phyloP scores from a whole-genome alignment of 2,113 vertebrate species.

The Cnemophilus loriae region DNA sequence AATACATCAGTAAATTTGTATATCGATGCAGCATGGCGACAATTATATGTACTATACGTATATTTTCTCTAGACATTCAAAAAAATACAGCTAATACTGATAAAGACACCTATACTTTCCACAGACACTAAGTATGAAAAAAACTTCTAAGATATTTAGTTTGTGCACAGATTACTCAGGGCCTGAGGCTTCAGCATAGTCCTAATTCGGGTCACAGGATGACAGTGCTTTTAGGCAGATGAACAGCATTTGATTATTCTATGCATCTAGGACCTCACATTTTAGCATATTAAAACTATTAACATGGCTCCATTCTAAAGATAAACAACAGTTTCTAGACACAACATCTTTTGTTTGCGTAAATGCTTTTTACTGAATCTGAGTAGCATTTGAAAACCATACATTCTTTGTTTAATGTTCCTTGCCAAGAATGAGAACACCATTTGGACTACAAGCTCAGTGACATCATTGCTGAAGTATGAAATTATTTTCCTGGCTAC shows the following conservation, averaged over 20 bases:
- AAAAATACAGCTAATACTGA: not conserved
- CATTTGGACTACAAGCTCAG: slow-evolving; percentile 34
- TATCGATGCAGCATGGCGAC: not conserved
- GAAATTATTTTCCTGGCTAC: slow-evolving; percentile 9
- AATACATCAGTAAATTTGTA: not conserved
- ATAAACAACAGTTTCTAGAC: slow-evolving; percentile 57
- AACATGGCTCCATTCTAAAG: slow-evolving; percentile 45
- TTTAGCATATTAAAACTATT: slow-evolving; percentile 46
- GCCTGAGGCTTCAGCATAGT: not conserved
- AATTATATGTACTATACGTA: not conserved
- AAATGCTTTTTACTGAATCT: slow-evolving; percentile 28
- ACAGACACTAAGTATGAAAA: not conserved
- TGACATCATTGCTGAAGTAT: slow-evolving; percentile 46
- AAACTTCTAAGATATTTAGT: not conserved
- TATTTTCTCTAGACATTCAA: not conserved
- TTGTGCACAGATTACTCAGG: not conserved
- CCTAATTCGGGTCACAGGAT: not conserved
- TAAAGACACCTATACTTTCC: not conserved
- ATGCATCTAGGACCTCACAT: not conserved
- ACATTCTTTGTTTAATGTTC: slow-evolving; percentile 37
- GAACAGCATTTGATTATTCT: not conserved
- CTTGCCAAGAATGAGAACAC: slow-evolving; percentile 61
- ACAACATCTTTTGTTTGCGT: slow-evolving; percentile 31
- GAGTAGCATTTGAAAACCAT: slow-evolving; percentile 45
- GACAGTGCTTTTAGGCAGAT: not conserved